Conservation (phyloP, 2,888 invertebrate genomes). For the Limnephilus auricula region DNA sequence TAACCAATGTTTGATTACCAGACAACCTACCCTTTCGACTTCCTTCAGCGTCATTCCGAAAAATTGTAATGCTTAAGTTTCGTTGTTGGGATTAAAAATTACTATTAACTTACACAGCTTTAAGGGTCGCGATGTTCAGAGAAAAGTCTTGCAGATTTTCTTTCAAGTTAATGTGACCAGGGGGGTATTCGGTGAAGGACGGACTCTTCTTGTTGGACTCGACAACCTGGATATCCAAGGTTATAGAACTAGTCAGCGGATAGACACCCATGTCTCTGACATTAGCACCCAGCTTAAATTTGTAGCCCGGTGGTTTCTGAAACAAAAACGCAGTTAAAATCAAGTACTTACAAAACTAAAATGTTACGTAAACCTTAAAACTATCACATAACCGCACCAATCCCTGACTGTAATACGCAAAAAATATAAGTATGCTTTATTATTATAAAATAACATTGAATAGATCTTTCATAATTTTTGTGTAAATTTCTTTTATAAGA, state of each 20-base stretch:
- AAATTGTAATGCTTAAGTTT: no score
- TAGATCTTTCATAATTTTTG: no score
- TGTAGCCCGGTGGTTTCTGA: constrained; percentile 81
- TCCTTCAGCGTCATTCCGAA: background rate
- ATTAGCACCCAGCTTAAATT: constrained; percentile 84
- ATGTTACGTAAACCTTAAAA: no score
- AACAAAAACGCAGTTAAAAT: constrained; percentile 40
- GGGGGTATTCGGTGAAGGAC: constrained; percentile 81
- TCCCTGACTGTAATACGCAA: background rate
- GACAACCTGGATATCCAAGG: constrained; percentile 90
- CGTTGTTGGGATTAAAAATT: constrained; percentile 52
- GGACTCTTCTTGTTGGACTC: constrained; percentile 93
- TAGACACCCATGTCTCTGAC: constrained; percentile 87
- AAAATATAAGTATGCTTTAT: no score
- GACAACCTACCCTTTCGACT: no score
- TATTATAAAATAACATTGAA: no score
- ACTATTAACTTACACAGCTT: constrained; percentile 81
- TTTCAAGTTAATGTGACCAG: constrained; percentile 81
- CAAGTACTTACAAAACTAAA: background rate
- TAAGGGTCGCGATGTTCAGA: constrained; percentile 82
- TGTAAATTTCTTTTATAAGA: no score
- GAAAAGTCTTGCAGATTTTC: constrained; percentile 88
- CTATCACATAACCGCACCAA: background rate
- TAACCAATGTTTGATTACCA: no score
- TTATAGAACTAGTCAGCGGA: constrained; percentile 83